phyloP scores from a whole-genome alignment of 2,797 vertebrate genomes.

The Oreortyx pictus region DNA sequence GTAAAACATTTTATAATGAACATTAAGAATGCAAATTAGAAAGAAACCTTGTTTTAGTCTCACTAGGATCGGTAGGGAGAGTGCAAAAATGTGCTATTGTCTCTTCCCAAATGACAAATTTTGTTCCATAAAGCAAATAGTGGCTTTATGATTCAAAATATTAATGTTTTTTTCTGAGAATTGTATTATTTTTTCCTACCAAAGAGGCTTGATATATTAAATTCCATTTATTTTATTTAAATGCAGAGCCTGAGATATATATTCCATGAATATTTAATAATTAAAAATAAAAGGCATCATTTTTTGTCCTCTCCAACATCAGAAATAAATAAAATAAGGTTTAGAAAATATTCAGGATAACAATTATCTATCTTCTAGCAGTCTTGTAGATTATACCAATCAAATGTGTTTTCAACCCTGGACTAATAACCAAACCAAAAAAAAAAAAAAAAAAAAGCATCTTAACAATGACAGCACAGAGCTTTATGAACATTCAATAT shows the following conservation, averaged over 20 bases:
- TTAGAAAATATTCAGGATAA: background rate
- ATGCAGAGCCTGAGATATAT: background rate
- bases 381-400: background rate
- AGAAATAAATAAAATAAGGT: background rate
- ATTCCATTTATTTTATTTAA: background rate
- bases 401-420: background rate
- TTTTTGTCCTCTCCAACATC: background rate
- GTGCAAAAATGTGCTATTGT: conserved; percentile 14
- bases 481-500: background rate
- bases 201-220: background rate
- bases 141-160: conserved; percentile 53
- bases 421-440: background rate
- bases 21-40: background rate
- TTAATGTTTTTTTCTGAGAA: conserved; percentile 53
- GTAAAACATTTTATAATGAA: background rate
- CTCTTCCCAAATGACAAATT: background rate
- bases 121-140: conserved; percentile 13
- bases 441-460: background rate
- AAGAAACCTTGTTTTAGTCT: background rate
- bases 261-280: background rate
- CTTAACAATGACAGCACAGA: background rate
- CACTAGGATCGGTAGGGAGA: background rate
- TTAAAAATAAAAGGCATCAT: no score
- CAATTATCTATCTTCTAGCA: background rate
- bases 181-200: conserved; percentile 13